Base-by-base conservation (phyloP, 1,140 invertebrate genomes). In the Apolygus lucorum region DNA sequence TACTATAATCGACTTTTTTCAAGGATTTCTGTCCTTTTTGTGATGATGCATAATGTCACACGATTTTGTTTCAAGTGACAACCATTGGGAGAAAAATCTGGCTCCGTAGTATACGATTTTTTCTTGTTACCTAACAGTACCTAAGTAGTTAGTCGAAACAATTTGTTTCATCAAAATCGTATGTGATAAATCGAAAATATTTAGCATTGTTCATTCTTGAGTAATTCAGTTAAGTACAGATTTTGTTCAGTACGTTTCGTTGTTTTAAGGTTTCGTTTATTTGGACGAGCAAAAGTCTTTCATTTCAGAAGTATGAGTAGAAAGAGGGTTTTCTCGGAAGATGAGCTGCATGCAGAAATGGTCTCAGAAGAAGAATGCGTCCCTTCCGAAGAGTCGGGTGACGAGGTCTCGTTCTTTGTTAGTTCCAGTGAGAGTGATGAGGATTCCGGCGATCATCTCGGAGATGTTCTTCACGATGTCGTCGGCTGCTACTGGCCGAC, bases 201-300 rank as follows among this genome's bases (percentile, higher is more conserved):
- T n/a, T 49, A 49, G n/a, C n/a, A n/a, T n/a, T n/a, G n/a, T n/a
- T n/a, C n/a, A n/a, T n/a, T n/a, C n/a, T n/a, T 49, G 34, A 8
- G 8, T 49, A 17, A 49, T 8, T 49, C 34, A 11, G 34, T 49
- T 17, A 49, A 11, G 8, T 49, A 49, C 8, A 17, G 34, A 17
- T 49, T 49, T 17, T 49, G 34, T 49, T n/a, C 34, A 49, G 34
- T 49, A 49, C 34, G 34, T 49, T 49, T 49, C 34, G 34, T 49
- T 49, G 21, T 70, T 34, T 63, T 69, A 21, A 62, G 69, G 4
- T 52, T 22, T 25, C 52, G 14, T 22, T 66, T 52, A 27, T 52
- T 24, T 2, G 22, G 1, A 8, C 28, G n/a, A n/a, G n/a, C n/a
- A n/a, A n/a, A 14, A 8, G 17, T 49, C 34, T 11, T 49, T 49